Evolutionary conservation across 2,113 vertebrate genomes (phyloP), one percentile per base, ranked within the genome.

Genomic region (Colinus virginianus): DNA sequence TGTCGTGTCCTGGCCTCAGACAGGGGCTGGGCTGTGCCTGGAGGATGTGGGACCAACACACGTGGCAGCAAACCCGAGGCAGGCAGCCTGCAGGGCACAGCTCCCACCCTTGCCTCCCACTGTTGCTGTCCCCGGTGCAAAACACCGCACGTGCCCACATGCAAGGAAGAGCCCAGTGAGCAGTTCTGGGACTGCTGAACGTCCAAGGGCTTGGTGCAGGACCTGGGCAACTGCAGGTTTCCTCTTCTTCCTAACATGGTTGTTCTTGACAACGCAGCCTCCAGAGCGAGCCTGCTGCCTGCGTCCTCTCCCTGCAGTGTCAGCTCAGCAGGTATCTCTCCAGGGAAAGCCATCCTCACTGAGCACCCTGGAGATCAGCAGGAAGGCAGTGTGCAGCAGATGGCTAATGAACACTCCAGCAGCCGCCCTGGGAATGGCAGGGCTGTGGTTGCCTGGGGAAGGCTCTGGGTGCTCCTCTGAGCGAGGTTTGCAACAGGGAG

Each of bases 401-500:
- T 59, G 91, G 74, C 14, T 32, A 1, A 4, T 14, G 59, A 13
- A 18, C 1, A 16, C 55, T 32, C 53, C 34, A 9, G 5, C 30
- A 34, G 0, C 11, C 19, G 6, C 71, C 38, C 16, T 4, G 83
- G 83, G 53, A 15, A 5, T 1, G 4, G 59, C 26, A 21, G 10
- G 1, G 19, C 80, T 1, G 0, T 69, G 43, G 78, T 56, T 7
- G 81, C 86, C 77, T 17, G 69, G 88, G 67, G 59, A 30, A 36
- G 46, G 25, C 83, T 51, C 70, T 20, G 18, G 48, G 48, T 3
- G 8, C 45, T 28, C 0, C 0, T 38, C 46, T 18, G 3, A 13
- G 49, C 4, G 4, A 56, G 36, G 21, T 13, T 4, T 7, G 0
- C 1, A 10, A 16, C 14, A 26, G 22, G 12, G 2, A 1, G 9